Evolutionary conservation across 1,140 invertebrate species (phyloP), one percentile per base, ranked within the genome.

Genomic region (Babylonia areolata): DNA sequence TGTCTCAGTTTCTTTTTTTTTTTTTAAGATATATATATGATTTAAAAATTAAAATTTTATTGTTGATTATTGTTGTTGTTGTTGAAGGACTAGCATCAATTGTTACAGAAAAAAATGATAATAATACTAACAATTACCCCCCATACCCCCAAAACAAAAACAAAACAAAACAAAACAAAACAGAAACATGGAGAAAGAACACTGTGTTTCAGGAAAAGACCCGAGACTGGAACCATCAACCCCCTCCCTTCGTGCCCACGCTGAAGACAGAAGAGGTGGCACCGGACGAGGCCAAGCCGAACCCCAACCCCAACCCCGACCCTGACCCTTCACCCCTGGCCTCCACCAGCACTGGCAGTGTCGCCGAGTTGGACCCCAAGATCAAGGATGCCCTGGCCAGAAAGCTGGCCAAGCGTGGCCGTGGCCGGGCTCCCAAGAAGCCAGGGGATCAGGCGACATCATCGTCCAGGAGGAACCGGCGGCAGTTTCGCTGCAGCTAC

Each of bases 401-500:
- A 15, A 35, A 40, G 35, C 37, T 77, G 35, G 75, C 37, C 35
- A 39, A 37, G 37, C 35, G 75, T 0, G 37, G 75, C 3, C 37
- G 75, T 28, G 75, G 11, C 35, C 12, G 75, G 12, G 75, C 2
- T 2, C 35, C 35, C 35, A 33, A 31, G 31, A 73, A 35, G 58
- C 6, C 6, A 20, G 6, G 15, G 20, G 28, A n/a, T 23, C 20
- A 64, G 1, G 15, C 23, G 58, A 6, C 6, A 23, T 73, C 71
- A 5, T 17, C 75, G 37, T 9, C 5, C 3, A 5, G 35, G 3
- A 77, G 37, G 37, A 77, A 17, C 33, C 6, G 75, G 17, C 11
- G 37, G 1, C 81, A 69, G 51, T 82, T 82, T 54, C 54, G 33
- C 64, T 82, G 81, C 64, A 69, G 51, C 64, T 82, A 82, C 51